Evolutionary conservation across 2,113 vertebrate species (phyloP).

Genomic region (Antechinus stuartii): DNA sequence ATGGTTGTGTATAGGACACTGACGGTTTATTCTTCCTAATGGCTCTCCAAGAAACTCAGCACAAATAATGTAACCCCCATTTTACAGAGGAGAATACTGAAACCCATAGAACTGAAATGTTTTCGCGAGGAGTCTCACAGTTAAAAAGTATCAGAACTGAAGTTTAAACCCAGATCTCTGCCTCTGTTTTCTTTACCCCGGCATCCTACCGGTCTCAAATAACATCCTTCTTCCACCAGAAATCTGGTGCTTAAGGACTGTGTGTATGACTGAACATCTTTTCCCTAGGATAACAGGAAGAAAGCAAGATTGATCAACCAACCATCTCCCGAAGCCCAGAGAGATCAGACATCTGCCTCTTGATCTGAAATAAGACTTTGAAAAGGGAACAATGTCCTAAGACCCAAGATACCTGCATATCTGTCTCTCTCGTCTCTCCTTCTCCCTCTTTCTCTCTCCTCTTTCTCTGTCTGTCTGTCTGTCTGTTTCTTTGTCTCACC

Average conservation of each 20-base stretch:
- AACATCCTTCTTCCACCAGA: background rate
- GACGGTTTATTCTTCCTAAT: background rate
- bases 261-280: background rate
- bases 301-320: background rate
- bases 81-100: background rate
- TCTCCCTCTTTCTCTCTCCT: too few species aligned
- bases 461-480: too few species aligned
- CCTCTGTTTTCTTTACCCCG: background rate
- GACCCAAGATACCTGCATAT: background rate
- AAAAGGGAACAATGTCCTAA: background rate
- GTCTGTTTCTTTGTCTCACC: background rate
- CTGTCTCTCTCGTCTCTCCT: too few species aligned
- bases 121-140: background rate
- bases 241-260: background rate
- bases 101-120: background rate
- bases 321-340: background rate
- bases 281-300: background rate
- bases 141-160: background rate
- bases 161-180: background rate
- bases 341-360: background rate
- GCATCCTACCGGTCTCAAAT: background rate
- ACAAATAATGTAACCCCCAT: background rate
- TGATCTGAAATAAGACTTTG: background rate
- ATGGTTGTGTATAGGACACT: background rate
- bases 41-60: background rate